phyloP scores from a whole-genome alignment of 2,113 vertebrate genomes.

The Dunckerocampus dactyliophorus region DNA sequence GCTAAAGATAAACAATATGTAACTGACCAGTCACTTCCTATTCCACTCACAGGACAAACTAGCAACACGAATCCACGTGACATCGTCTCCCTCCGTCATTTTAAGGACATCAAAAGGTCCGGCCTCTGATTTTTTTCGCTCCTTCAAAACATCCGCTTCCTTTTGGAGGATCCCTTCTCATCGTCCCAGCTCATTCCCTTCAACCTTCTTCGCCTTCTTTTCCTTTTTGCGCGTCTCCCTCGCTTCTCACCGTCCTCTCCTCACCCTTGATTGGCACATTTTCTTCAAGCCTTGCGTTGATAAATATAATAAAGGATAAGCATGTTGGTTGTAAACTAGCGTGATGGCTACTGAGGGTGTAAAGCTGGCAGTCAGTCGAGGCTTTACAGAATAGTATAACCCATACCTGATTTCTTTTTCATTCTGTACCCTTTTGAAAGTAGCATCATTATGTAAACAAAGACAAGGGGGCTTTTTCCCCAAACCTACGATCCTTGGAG shows the following conservation, averaged over 20 bases:
- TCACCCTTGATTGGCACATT: neutral
- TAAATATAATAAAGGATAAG: constrained; percentile 57
- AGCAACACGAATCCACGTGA: constrained; percentile 27
- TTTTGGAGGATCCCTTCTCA: constrained; percentile 32
- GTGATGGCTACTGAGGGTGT: constrained; percentile 49
- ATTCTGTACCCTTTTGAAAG: constrained; percentile 73
- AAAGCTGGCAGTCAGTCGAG: constrained; percentile 33
- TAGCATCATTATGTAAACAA: constrained; percentile 77
- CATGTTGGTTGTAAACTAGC: constrained; percentile 65
- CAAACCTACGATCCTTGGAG: neutral
- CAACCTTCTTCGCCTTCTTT: constrained; percentile 48
- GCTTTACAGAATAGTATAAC: constrained; percentile 36
- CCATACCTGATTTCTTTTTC: constrained; percentile 63
- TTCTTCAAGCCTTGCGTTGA: constrained; percentile 17
- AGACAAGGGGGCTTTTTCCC: constrained; percentile 2
- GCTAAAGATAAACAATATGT: constrained; percentile 20
- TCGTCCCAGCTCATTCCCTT: constrained; percentile 11
- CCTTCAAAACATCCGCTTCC: constrained; percentile 49
- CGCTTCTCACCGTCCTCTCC: neutral
- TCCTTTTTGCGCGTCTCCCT: neutral
- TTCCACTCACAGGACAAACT: constrained; percentile 10
- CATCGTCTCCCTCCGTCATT: constrained; percentile 32
- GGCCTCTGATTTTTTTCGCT: constrained; percentile 46
- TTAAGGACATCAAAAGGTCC: constrained; percentile 52
- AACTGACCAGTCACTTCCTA: constrained; percentile 32